Base-by-base conservation (phyloP, 2,888 invertebrate species). In the Cloeon dipterum region DNA sequence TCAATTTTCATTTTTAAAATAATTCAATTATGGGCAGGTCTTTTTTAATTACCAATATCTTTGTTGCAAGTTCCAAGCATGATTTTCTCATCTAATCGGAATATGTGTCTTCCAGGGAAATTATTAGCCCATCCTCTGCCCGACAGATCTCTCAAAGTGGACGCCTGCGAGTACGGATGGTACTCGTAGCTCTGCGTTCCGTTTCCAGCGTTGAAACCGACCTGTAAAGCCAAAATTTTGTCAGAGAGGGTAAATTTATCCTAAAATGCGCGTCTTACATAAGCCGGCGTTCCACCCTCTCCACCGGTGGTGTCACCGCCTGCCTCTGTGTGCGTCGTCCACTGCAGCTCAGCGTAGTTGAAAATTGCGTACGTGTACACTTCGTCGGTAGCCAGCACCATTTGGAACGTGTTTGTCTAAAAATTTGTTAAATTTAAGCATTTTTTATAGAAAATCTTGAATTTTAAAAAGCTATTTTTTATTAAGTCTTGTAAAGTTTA, bases 121-220 rank as follows among this genome's bases (percentile, higher is more conserved):
- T 74, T 74, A 50, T 89, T 89, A 1, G 75, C 85, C 70, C 74
- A 82, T 18, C 89, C 89, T 50, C 85, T 68, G 5, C 74, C 73
- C 0, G 78, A 73, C 43, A 91, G 60, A 56, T 86, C 85, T 46
- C 83, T 66, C 26, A 88, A 65, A 3, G 85, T 79, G 32, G 81
- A 76, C 8, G 70, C 68, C 56, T 89, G 89, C 35, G 88, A 88
- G 58, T 86, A 91, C 0, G 89, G 89, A 40, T 67, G 68, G 54
- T 89, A 89, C 57, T 86, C 83, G 54, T 74, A 86, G 43, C 77
- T 72, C 52, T 75, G 72, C 0, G 89, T 89, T 14, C 88, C 89
- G 51, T 93, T 88, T 36, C 96, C 96, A 38, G 82, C 94, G 55
- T 96, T 96, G 55, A 96, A 94, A 29, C 94, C 94, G 50, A 86